A percentile compares a stretch with the other conserved stretches of the same genome.
phyloP scores from a whole-genome alignment of 2,888 invertebrate species.

The Eupsilia transversa region DNA sequence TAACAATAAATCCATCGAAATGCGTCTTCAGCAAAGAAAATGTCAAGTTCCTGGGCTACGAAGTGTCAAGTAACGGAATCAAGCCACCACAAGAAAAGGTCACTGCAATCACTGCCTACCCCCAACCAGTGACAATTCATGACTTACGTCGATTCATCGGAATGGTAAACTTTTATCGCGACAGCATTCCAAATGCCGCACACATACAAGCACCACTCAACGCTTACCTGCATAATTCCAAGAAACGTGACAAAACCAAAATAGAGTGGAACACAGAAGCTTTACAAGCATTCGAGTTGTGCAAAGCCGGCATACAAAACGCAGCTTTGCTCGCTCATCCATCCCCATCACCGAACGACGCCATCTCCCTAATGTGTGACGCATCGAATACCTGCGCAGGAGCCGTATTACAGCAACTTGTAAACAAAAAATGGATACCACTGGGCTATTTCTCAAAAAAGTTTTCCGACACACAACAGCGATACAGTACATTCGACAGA shows the following conservation, averaged over 20 bases:
- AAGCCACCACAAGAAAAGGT: no score
- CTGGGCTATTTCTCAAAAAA: constrained; percentile 9
- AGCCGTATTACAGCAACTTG: not conserved
- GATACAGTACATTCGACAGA: constrained; percentile 11
- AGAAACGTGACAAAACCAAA: no score
- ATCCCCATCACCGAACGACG: not conserved
- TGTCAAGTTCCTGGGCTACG: no score
- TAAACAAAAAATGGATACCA: constrained; percentile 4
- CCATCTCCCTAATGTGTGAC: not conserved
- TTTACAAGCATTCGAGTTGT: no score
- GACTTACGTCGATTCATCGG: not conserved
- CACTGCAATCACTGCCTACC: no score
- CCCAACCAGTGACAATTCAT: not conserved
- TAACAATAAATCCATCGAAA: no score
- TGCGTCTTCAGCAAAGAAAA: no score
- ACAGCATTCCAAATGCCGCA: not conserved
- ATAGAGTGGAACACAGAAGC: no score
- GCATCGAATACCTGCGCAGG: not conserved
- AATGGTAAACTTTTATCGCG: not conserved
- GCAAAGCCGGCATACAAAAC: not conserved
- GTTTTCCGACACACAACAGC: not conserved
- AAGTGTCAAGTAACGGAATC: no score
- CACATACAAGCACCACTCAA: no score
- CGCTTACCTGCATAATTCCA: no score
- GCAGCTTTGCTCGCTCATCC: not conserved